A percentile compares a stretch with the other conserved stretches of the same genome.
These are phyloP conservation scores for Doryteuthis pealeii DNA, from an alignment of 1,140 invertebrate genomes.

Conservation along the genomic window DNA sequence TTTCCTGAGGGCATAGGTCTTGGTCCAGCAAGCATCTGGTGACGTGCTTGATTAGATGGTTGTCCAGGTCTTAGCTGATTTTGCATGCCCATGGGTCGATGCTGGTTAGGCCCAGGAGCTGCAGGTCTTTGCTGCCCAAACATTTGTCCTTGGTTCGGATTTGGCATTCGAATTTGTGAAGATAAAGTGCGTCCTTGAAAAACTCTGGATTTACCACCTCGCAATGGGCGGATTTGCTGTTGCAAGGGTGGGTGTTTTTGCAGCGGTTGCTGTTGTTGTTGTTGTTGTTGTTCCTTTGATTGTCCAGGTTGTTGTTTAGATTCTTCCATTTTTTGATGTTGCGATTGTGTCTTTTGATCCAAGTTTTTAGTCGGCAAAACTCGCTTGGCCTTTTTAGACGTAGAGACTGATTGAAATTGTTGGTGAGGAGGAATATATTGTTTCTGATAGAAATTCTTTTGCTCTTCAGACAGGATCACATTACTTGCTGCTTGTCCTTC, in stretches of 20 bases:
- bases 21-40: neutral
- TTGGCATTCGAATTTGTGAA: neutral
- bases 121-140: neutral
- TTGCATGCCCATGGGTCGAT: neutral
- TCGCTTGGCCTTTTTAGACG: neutral
- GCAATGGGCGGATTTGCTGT: neutral
- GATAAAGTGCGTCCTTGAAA: neutral
- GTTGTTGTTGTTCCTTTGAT: neutral
- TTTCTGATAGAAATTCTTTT: constrained; percentile 6
- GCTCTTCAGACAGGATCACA: neutral
- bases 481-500: neutral
- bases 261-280: neutral
- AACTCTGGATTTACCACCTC: neutral
- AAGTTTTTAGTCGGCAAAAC: neutral
- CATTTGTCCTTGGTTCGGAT: neutral
- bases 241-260: too few species aligned
- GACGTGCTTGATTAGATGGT: neutral
- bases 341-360: neutral
- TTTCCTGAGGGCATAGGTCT: neutral
- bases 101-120: neutral
- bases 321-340: neutral
- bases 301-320: neutral
- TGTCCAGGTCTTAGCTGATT: neutral
- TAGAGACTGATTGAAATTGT: neutral
- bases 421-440: constrained; percentile 1